Base-by-base conservation (phyloP, 2,888 invertebrate genomes). In the Aporophyla lueneburgensis region DNA sequence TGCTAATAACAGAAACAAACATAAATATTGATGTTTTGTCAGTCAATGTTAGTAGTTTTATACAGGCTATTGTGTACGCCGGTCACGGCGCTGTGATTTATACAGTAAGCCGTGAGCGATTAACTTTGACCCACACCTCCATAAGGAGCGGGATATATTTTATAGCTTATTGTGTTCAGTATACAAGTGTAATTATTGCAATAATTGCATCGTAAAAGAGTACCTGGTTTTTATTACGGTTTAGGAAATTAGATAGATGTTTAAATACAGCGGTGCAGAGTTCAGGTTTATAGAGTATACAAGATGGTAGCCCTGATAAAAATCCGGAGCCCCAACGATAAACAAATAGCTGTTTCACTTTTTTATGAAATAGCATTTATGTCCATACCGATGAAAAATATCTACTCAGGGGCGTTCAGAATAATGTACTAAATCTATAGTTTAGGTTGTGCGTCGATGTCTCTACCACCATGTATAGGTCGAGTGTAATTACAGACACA, bases 131-230 rank as follows among this genome's bases (percentile, higher is more conserved):
- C 40, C 62, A 19, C 21, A 53, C 74, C 51, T 75, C 72, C 73
- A 2, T 54, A 46, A 9, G 0, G 5, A 4, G 73, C 61, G 27
- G 77, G 0, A 62, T 56, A 61, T 51, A 71, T 71, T 81, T 77
- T 78, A 81, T 81, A 69, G 71, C 71, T 69, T 62, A 71, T 70
- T 81, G 76, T 81, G 46, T 43, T 5, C 5, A 51, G 14, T 51
- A 1, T 51, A 14, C 19, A 56, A 63, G 51, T 14, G 19, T 33
- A 40, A 33, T 54, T n/a, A 58, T 53, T 54, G 12, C n/a, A n/a
- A 46, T 24, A 53, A 33, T 74, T 61, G 46, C 59, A 12, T 61
- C 43, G 27, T 53, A 19, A 54, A 46, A 33, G 14, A 5, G 19
- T 58, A 7, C 9, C 19, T 58, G n/a, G n/a, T 33, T 43, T 19